Percentiles rank a stretch among this genome's conserved stretches.
Conservation (phyloP, 2,888 invertebrate species). For the Mamestra brassicae region DNA sequence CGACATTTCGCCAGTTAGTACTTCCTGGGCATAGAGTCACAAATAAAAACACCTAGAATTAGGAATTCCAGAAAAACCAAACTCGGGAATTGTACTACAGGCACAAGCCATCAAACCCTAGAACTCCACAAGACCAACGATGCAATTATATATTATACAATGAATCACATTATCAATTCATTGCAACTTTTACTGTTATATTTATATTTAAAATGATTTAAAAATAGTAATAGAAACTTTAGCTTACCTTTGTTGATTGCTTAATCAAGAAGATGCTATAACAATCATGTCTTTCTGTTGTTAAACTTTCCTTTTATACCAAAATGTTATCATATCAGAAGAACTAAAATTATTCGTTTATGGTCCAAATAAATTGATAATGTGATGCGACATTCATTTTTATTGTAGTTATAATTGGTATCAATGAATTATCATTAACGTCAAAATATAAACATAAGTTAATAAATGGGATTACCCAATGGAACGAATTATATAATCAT, state of each 20-base stretch:
- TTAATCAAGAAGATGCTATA: conserved; percentile 55
- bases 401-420: conserved; percentile 26
- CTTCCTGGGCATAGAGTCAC: too few relatives aligned
- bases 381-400: conserved; percentile 18
- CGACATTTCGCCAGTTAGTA: too few relatives aligned
- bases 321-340: conserved; percentile 55
- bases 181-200: not conserved
- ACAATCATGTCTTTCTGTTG: conserved; percentile 25
- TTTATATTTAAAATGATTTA: conserved; percentile 16
- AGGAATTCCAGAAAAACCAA: too few relatives aligned
- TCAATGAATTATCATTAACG: conserved; percentile 3
- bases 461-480: not conserved
- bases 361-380: conserved; percentile 60
- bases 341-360: conserved; percentile 57
- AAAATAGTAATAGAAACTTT: not conserved
- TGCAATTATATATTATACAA: not conserved
- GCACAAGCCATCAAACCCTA: not conserved
- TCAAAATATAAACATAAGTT: conserved; percentile 20
- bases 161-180: not conserved
- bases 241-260: conserved; percentile 54
- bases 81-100: not conserved
- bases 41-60: too few relatives aligned
- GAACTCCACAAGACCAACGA: not conserved
- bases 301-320: conserved; percentile 35
- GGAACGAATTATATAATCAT: not conserved